phyloP scores from a whole-genome alignment of 2,888 invertebrate species.

The Pimpla rufipes region DNA sequence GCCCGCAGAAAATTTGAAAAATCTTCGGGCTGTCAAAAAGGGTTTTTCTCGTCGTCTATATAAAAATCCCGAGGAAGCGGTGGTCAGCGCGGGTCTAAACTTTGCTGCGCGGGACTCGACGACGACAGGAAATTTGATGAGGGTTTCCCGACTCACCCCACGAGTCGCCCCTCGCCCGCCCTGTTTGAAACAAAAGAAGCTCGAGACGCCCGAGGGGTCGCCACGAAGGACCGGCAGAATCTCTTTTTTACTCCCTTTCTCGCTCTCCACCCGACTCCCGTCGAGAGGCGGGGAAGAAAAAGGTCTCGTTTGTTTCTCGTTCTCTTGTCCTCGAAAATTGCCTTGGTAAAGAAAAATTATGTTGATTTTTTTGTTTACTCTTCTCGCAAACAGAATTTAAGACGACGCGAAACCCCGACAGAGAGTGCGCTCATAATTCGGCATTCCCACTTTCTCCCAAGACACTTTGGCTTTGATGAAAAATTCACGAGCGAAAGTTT shows the following conservation, averaged over 20 bases:
- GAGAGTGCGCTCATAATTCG: background rate
- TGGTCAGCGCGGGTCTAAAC: conserved; percentile 4
- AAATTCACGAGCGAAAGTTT: background rate
- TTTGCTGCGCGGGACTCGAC: conserved; percentile 59
- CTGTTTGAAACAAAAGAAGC: conserved; percentile 69
- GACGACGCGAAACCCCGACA: background rate
- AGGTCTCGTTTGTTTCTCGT: conserved; percentile 31
- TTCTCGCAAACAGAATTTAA: background rate
- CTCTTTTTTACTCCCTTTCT: background rate
- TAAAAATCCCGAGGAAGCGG: conserved; percentile 60
- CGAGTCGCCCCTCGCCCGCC: background rate
- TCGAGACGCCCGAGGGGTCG: conserved; percentile 23
- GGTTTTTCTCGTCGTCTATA: conserved; percentile 58
- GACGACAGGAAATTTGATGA: conserved; percentile 77
- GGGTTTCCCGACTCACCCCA: conserved; percentile 51
- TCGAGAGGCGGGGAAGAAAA: conserved; percentile 6
- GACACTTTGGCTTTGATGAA: background rate
- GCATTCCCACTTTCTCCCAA: background rate
- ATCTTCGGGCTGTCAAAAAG: conserved; percentile 26
- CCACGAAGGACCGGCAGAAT: conserved; percentile 44
- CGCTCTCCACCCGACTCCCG: background rate
- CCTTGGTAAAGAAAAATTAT: conserved; percentile 11
- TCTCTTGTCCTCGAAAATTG: conserved; percentile 22
- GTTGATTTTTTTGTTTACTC: background rate
- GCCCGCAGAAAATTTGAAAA: background rate